Percentiles rank a stretch among this genome's conserved stretches.
These are phyloP conservation scores for Amphiprion ocellaris DNA, from an alignment of 2,113 vertebrate genomes.

Conservation along the genomic window DNA sequence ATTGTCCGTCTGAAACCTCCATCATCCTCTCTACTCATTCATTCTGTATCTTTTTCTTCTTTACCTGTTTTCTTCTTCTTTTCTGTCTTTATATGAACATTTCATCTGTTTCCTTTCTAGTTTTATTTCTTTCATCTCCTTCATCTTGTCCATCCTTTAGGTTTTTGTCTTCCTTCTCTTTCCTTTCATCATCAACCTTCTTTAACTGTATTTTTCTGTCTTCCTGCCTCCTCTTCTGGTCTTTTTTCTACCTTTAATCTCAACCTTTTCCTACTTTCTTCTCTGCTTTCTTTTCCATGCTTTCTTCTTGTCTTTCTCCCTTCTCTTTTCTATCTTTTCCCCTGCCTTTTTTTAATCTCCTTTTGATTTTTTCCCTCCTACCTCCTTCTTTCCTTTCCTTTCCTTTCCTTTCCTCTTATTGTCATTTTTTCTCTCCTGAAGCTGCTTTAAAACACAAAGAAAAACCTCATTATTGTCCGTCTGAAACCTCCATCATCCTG, in stretches of 20 bases:
- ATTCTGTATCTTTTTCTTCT: background rate
- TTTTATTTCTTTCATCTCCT: background rate
- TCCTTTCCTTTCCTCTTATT: background rate
- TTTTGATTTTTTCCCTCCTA: too few relatives aligned
- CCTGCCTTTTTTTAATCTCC: too few relatives aligned
- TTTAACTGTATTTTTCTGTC: background rate
- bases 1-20: too few relatives aligned
- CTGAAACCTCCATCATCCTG: too few relatives aligned
- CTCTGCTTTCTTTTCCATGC: background rate
- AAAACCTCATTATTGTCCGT: too few relatives aligned
- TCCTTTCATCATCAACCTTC: background rate
- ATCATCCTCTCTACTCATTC: too few relatives aligned
- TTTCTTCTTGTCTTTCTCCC: background rate
- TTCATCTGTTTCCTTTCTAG: too few relatives aligned
- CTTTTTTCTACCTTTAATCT: background rate
- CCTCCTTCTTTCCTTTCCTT: background rate
- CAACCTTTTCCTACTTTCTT: too few relatives aligned
- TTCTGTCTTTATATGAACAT: background rate
- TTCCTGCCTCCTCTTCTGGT: background rate
- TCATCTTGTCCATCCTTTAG: background rate
- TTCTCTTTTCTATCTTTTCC: background rate
- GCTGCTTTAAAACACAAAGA: too few relatives aligned
- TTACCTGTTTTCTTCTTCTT: background rate
- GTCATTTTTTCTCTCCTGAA: too few relatives aligned
- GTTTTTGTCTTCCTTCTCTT: background rate